phyloP scores from a whole-genome alignment of 2,888 invertebrate genomes.

The Drosophila atroscutellata region DNA sequence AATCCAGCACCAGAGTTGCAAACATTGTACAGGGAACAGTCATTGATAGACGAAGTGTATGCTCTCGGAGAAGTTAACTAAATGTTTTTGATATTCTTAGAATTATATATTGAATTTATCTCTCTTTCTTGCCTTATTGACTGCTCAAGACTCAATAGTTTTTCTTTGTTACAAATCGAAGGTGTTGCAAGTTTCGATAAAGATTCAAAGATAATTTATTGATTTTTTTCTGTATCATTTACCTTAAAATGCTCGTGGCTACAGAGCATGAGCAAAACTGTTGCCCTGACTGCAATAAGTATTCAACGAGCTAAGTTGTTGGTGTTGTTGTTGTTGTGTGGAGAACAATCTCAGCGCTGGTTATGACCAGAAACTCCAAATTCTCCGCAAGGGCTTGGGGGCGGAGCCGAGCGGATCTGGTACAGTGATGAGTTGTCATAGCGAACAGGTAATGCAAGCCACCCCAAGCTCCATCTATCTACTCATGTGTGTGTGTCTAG shows the following conservation, averaged over 20 bases:
- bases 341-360: constrained; percentile 43
- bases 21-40: constrained; percentile 21
- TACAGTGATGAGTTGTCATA: constrained; percentile 6
- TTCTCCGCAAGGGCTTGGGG: constrained; percentile 5
- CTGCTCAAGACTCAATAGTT: not conserved
- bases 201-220: not conserved
- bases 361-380: constrained; percentile 20
- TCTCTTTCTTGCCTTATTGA: not conserved
- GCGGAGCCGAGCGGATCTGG: not conserved
- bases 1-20: constrained; percentile 27
- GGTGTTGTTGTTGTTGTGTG: constrained; percentile 9
- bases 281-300: not conserved
- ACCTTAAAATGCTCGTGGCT: not conserved
- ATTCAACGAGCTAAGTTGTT: constrained; percentile 13
- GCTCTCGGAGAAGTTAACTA: not conserved
- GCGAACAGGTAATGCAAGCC: constrained; percentile 15
- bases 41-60: constrained; percentile 7
- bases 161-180: not conserved
- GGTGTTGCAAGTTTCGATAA: not conserved
- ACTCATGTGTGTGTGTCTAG: constrained; percentile 29
- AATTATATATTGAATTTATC: not conserved
- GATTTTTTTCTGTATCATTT: constrained; percentile 4
- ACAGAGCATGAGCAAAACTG: not conserved
- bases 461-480: not conserved
- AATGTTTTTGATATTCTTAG: not conserved